Evolutionary conservation across 2,888 invertebrate genomes (phyloP).

Genomic region (Aporophyla nigra): DNA sequence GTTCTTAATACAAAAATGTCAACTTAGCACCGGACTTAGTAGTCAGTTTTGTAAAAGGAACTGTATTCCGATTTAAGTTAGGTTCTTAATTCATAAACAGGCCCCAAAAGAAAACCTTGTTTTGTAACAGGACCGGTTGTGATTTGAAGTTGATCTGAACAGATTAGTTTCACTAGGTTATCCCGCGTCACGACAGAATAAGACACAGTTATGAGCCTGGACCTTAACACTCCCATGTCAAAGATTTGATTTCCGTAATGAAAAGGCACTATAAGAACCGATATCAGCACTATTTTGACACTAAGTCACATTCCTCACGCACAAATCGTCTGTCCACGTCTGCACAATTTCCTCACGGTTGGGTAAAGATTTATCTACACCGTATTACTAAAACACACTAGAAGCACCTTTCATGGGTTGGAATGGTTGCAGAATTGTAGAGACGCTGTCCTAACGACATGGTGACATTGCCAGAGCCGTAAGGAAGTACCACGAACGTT

Average conservation of each 20-base stretch:
- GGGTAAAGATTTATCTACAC: neutral
- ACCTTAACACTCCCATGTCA: neutral
- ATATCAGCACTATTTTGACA: neutral
- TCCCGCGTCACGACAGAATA: neutral
- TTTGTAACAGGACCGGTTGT: too few species aligned
- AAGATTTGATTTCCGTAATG: neutral
- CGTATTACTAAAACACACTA: constrained; percentile 1
- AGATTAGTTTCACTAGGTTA: too few species aligned
- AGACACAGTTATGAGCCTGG: too few species aligned
- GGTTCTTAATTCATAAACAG: too few species aligned
- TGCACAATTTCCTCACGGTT: neutral
- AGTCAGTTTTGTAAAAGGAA: too few species aligned
- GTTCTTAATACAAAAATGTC: too few species aligned
- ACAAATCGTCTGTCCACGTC: neutral
- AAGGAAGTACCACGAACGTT: constrained; percentile 19
- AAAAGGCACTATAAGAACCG: neutral
- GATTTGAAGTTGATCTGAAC: too few species aligned
- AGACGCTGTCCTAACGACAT: constrained; percentile 31
- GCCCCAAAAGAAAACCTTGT: too few species aligned
- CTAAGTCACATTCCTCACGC: neutral
- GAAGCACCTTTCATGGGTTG: neutral
- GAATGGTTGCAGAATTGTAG: constrained; percentile 19
- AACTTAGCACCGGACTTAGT: too few species aligned
- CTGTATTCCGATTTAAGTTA: too few species aligned
- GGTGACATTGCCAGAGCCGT: constrained; percentile 7